Evolutionary conservation across 2,113 vertebrate genomes (phyloP).

Genomic region (Dermatemys mawii): DNA sequence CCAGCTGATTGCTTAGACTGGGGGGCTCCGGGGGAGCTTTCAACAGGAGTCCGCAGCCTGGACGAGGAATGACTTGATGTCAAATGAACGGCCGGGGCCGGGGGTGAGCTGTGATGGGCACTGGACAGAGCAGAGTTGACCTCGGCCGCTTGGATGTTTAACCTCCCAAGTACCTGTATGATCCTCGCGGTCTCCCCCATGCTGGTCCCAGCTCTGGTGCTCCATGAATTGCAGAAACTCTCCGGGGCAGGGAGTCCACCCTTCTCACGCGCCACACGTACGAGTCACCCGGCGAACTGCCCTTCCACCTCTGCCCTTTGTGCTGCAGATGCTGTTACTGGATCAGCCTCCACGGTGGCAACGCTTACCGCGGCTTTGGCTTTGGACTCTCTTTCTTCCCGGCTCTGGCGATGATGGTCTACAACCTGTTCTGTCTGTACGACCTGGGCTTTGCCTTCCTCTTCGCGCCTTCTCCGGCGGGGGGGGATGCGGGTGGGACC

Average conservation of each 20-base stretch:
- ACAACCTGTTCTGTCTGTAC: slow-evolving; percentile 80
- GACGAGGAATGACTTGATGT: not conserved
- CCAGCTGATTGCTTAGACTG: not conserved
- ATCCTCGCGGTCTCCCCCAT: no score
- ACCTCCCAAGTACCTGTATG: not conserved
- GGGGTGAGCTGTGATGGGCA: no score
- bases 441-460: slow-evolving; percentile 62
- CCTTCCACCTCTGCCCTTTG: not conserved
- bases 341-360: slow-evolving; percentile 73
- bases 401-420: slow-evolving; percentile 73
- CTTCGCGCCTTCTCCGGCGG: slow-evolving; percentile 35
- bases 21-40: not conserved
- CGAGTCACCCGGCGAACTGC: not conserved
- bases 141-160: not conserved
- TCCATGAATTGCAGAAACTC: not conserved
- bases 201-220: no score
- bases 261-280: not conserved
- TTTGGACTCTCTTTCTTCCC: slow-evolving; percentile 81
- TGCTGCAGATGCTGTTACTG: slow-evolving; percentile 67
- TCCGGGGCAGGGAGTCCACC: no score
- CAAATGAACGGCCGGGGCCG: not conserved
- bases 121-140: not conserved
- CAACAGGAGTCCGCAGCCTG: not conserved
- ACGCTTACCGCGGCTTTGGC: slow-evolving; percentile 79
- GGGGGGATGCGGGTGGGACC: slow-evolving; percentile 64